phyloP scores from a whole-genome alignment of 2,797 vertebrate species.

The Anabas testudineus region DNA sequence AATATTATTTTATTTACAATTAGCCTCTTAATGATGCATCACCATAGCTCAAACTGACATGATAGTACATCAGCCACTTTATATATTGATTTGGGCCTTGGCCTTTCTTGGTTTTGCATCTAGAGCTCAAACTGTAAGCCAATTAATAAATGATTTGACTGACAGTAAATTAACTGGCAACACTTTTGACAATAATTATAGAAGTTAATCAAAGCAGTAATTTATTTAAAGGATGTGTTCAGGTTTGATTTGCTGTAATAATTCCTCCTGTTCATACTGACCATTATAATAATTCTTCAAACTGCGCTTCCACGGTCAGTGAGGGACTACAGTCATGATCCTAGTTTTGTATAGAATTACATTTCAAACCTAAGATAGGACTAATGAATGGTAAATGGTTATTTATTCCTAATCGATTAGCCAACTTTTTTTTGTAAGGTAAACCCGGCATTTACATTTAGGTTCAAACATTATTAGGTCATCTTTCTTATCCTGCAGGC shows the following conservation, averaged over 20 bases:
- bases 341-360: too few relatives aligned
- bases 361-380: too few relatives aligned
- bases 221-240: too few relatives aligned
- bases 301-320: too few relatives aligned
- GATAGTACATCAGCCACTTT: neutral
- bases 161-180: neutral
- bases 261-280: too few relatives aligned
- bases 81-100: neutral
- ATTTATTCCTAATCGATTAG: neutral
- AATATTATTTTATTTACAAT: neutral
- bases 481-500: slow-evolving; percentile 18
- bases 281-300: too few relatives aligned
- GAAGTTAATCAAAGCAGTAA: neutral
- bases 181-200: neutral
- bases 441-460: neutral
- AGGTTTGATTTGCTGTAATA: too few relatives aligned
- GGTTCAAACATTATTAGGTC: neutral
- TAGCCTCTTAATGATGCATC: neutral
- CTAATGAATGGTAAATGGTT: too few relatives aligned
- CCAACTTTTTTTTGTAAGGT: neutral
- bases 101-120: neutral
- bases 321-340: too few relatives aligned
- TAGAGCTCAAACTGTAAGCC: neutral
- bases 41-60: neutral
- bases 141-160: neutral